phyloP scores from a whole-genome alignment of 2,888 invertebrate genomes.

The Chaetogeoica ovagalla region DNA sequence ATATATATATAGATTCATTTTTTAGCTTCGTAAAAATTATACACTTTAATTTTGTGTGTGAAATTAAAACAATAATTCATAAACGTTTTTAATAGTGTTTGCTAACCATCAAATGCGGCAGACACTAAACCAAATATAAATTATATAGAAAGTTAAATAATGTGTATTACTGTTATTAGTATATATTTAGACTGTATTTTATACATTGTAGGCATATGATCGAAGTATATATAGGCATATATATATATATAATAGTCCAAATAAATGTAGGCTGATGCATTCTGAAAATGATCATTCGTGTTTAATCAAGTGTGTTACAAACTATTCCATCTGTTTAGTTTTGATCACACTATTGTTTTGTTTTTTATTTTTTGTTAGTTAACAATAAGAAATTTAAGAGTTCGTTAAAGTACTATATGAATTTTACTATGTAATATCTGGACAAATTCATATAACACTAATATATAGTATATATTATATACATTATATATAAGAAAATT shows the following conservation, averaged over 20 bases:
- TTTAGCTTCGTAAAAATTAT: background rate
- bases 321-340: constrained; percentile 33
- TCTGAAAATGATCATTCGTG: constrained; percentile 31
- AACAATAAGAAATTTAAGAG: background rate
- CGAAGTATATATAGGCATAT: background rate
- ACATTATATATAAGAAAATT: background rate
- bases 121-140: background rate
- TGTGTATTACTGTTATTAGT: background rate
- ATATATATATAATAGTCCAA: too few species aligned
- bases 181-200: background rate
- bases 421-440: background rate
- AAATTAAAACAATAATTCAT: background rate
- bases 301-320: constrained; percentile 48
- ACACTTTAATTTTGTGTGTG: too few species aligned
- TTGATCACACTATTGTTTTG: constrained; percentile 16
- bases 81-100: background rate
- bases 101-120: background rate
- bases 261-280: background rate
- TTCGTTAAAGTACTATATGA: background rate
- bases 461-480: background rate
- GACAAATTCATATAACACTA: background rate
- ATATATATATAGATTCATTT: too few species aligned
- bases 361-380: background rate
- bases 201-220: background rate
- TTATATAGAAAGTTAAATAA: background rate